Base-by-base conservation (phyloP, 1,140 invertebrate species). In the Agrilus planipennis region DNA sequence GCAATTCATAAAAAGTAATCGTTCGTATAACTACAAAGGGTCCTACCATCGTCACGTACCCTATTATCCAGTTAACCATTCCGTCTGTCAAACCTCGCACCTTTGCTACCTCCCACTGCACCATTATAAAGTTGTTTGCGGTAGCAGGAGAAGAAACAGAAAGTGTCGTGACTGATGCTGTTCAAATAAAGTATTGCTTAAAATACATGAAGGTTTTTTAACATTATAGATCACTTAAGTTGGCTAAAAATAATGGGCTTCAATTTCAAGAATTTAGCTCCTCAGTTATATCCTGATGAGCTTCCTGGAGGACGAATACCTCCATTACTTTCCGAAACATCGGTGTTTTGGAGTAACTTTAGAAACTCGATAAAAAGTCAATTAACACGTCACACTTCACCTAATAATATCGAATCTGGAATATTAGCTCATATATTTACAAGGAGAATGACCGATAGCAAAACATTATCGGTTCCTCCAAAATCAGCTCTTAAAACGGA, bases 221-320 rank as follows among this genome's bases (percentile, higher is more conserved):
- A 42, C 54, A 46, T 71, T 71, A 30, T 67, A 82, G 86, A 89
- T 70, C 83, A 89, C 57, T 69, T 81, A 47, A 78, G 77, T 34
- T 93, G 89, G 89, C 62, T 95, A 46, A 69, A 72, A 7, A 70
- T 80, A 32, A 71, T 93, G 2, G 89, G 89, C 17, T 91, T 87
- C 52, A 80, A 91, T 47, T 65, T 92, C n/a, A 77, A 81, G 45
- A 87, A 79, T 39, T 62, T 94, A 34, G 81, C 86, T n/a, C 89
- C 89, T 0, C 86, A 89, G 55, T 65, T 88, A 22, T 83, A 77
- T 56, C 76, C 72, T 12, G 70, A 79, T 11, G 69, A 73, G 50
- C 51, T 81, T 42, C 70, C 76, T 19, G 70, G 73, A 39, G 72
- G 70, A 18, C 67, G 72, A 28, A 72, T 75, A 42, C 70, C 77